Base-by-base conservation (phyloP, 2,797 vertebrate genomes). In the Etheostoma nigrum region DNA sequence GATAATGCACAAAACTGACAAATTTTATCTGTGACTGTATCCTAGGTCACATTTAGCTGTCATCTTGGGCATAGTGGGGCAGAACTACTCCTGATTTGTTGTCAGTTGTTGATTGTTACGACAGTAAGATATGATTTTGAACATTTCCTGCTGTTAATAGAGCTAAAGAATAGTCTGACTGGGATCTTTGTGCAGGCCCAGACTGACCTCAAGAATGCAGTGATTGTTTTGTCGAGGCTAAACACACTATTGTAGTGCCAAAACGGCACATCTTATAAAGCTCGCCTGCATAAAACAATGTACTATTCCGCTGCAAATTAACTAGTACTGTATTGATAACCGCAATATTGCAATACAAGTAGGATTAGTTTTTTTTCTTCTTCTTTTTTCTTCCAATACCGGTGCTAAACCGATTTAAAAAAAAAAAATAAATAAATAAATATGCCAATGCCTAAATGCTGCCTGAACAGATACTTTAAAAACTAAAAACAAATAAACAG, bases 191-290 rank as follows among this genome's bases (percentile, higher is more conserved):
- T 87, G 33, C 48, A 79, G 47, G 58, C 82, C 64, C 64, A 52
- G 72, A 72, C 65, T 54, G 52, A 85, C 77, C 72, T 83, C 83
- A 82, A 86, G 81, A 84, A 88, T 85, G 60, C 61, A 60, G 25
- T 23, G 68, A 82, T 83, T 86, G 83, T 86, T 82, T 84, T 57
- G 79, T 83, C 53, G 55, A 25, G 65, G 62, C 67, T 76, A 67
- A 62, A 70, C 59, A 73, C 76, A 76, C 55, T 73, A 67, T 76
- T 76, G 76, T 82, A 47, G 33, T 40, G 53, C 67, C 77, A 64
- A 84, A 78, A 80, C 54, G 16, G n/a, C 59, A 64, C 58, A 65
- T 74, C 54, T 69, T 76, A 65, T 69, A 59, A 84, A 80, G 57
- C 23, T 65, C 47, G 55, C 16, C 51, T 72, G 10, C 45, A 21